Base-by-base conservation (phyloP, 2,113 vertebrate genomes). In the Psilopsiagon aymara region DNA sequence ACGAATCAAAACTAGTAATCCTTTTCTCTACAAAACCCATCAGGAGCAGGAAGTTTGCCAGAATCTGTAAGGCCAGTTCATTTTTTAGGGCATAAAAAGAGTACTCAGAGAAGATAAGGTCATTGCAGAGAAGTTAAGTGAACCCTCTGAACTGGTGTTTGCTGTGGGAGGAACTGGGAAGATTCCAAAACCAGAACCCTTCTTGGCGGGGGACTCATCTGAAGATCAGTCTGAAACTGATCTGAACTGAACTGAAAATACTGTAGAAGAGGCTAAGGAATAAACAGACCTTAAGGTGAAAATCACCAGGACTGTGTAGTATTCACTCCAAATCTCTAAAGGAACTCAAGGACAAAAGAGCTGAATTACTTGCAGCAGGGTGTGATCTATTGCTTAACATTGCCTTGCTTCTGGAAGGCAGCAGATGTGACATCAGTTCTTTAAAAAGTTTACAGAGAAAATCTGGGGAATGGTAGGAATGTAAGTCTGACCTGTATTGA, bases 351-450 rank as follows among this genome's bases (percentile, higher is more conserved):
- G 64, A 93, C 5, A 1, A 93, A 94, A 78, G 64, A 88, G 46
- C 68, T 86, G 82, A 92, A 88, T 94, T 92, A 90, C 94, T 95
- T 90, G 70, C 76, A 88, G 86, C 88, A 86, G 90, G 79, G 25
- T 83, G 67, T 81, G 88, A 90, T 71, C 27, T 88, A 74, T 51
- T 88, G 71, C 86, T 94, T 88, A 95, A 92, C 94, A 95, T 88
- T 93, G 91, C 51, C 68, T 83, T 90, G 28, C 76, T 94, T 92
- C 76, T 88, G 83, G 82, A 95, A 90, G 80, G 68, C 28, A 46
- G 91, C 59, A 70, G 59, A 94, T 78, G 31, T 1, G 5, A 92
- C 84, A 92, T 39, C 2, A 3, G 49, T 86, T 93, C 90, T 59
- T 70, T 63, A 21, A 78, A 88, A 88, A 46, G 28, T 20, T 81